Conservation (phyloP, 2,888 invertebrate genomes). For the Julus scanicus region DNA sequence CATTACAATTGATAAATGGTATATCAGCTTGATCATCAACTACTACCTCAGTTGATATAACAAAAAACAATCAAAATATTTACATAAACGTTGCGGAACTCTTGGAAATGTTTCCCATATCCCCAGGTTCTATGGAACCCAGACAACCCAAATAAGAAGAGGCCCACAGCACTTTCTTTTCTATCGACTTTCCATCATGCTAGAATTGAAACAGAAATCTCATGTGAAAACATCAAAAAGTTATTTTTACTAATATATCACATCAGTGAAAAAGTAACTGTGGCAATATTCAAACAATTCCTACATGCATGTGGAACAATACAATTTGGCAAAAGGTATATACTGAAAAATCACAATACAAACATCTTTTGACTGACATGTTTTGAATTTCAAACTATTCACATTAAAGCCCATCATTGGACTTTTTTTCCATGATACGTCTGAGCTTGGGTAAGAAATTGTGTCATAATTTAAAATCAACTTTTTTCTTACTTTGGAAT, state of each 20-base stretch:
- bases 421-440: neutral
- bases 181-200: neutral
- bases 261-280: neutral
- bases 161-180: no score
- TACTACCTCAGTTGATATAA: no score
- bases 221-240: neutral
- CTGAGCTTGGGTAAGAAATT: neutral
- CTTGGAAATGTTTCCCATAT: no score
- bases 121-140: no score
- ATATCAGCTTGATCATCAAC: no score
- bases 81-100: no score
- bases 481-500: neutral
- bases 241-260: neutral
- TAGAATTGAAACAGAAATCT: neutral
- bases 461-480: neutral
- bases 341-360: neutral
- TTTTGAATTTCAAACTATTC: neutral
- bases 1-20: no score
- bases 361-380: neutral
- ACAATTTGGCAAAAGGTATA: conserved; percentile 2
- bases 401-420: neutral
- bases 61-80: no score
- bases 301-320: neutral
- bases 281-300: neutral
- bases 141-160: no score